phyloP scores from a whole-genome alignment of 2,113 vertebrate genomes.

The Pedetes capensis region DNA sequence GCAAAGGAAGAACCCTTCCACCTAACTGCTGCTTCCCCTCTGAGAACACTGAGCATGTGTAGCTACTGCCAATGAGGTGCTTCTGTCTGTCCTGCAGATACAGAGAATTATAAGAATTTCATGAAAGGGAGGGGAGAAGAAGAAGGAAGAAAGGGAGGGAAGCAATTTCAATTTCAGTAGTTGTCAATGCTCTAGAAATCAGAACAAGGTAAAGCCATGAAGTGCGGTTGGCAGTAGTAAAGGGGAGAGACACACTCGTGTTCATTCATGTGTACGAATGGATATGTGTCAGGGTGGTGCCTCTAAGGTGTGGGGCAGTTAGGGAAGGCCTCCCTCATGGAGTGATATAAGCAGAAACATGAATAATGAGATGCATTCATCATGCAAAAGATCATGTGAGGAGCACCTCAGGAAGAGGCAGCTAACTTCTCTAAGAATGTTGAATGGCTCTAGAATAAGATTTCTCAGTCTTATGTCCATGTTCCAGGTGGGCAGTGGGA shows the following conservation, averaged over 20 bases:
- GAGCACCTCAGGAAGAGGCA: neutral
- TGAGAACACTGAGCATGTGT: neutral
- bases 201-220: neutral
- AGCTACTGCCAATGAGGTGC: neutral
- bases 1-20: neutral
- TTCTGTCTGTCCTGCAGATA: neutral
- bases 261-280: neutral
- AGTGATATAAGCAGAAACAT: neutral
- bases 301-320: neutral
- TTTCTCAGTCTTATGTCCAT: neutral
- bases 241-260: accelerated
- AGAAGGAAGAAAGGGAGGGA: too few relatives aligned
- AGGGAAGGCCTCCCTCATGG: neutral
- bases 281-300: accelerated
- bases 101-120: neutral
- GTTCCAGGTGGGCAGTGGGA: neutral
- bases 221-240: neutral
- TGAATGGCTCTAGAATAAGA: neutral
- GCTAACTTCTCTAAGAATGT: neutral
- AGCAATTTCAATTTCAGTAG: neutral
- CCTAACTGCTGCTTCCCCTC: neutral
- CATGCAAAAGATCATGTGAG: neutral
- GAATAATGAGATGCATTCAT: neutral
- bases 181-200: neutral
- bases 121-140: neutral